Evolutionary conservation across 1,140 invertebrate genomes (phyloP), one percentile per base, ranked within the genome.

Genomic region (Homalodisca vitripennis): DNA sequence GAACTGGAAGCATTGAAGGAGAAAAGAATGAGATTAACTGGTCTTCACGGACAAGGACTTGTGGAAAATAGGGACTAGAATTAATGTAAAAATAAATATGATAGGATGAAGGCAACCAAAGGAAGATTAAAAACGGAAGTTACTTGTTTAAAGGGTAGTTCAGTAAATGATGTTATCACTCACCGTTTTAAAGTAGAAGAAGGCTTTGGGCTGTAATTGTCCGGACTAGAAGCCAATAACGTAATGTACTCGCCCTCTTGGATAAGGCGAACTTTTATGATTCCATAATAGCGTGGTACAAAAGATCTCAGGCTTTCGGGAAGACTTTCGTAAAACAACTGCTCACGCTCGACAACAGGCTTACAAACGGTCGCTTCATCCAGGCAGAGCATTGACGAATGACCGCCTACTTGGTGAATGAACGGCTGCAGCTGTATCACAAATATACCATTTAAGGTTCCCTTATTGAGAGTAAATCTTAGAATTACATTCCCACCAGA

Each of bases 351-450:
- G 51, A 84, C 84, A 12, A 87, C 76, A n/a, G 85, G 85, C 74
- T 88, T 88, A 75, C 86, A 86, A 32, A 88, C 79, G 10, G 85
- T 87, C 20, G 78, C 76, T 34, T 83, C 80, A 75, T 87, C 83
- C 67, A 86, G 80, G 53, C 80, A 81, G 22, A 87, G 78, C 78
- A 87, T 83, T 31, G 82, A 82, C 14, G 82, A 84, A 73, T 85
- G 83, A n/a, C 86, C 86, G 32, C 85, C 84, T 71, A 84, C 83
- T 78, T 84, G 83, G 73, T 84, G 83, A 62, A 83, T 79, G 72
- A 84, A 82, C 6, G 85, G 85, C 68, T 79, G 74, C 72, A 79
- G 73, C 78, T 79, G 69, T 17, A 71, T 27, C 10, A 22, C 24
- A 60, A 26, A 60, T 27, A 12, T 14, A 53, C 6, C 48, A 14